Evolutionary conservation across 2,113 vertebrate genomes (phyloP), one percentile per base, ranked within the genome.

Genomic region (Charina bottae): DNA sequence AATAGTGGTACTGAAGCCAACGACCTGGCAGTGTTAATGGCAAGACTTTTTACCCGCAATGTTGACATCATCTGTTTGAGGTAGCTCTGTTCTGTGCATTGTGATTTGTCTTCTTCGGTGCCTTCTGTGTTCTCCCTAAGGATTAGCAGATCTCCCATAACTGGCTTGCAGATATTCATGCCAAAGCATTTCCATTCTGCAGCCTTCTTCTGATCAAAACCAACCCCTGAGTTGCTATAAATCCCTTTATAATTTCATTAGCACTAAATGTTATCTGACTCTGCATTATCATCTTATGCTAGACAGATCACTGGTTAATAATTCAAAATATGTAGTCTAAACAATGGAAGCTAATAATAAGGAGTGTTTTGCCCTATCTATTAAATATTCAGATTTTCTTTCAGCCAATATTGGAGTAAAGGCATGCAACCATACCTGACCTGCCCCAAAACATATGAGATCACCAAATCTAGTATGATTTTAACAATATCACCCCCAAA

Each of bases 1-100:
- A 99, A 99, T 97, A 99, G 99, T 0, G 99, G 99, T 90, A 99
- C 99, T 0, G 99, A 99, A 94, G 99, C 99, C 90, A 99, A 99
- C 33, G 99, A 99, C 85, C 94, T 99, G 54, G 99, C 99, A 0
- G 97, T 99, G 97, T 64, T 98, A 90, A 98, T 99, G 98, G 98
- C 99, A 90, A 98, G 99, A 89, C 83, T 98, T 0, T 94, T 99
- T 94, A 98, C 99, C 0, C 95, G 96, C 21, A 98, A 98, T 95
- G 98, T 96, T 56, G 98, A 99, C 94, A 97, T 99, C 95, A 98
- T 99, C 95, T 98, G 96, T 62, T 97, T 99, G 92, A 98, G 99
- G 99, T 99, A 97, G 55, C 24, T 53, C 13, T 49, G 11, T 28
- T 46, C 9, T 64, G 46, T 12, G 15, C 9, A 4, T 24, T 55